Conservation (phyloP, 2,888 invertebrate genomes). For the Hipparchia sbordonii region DNA sequence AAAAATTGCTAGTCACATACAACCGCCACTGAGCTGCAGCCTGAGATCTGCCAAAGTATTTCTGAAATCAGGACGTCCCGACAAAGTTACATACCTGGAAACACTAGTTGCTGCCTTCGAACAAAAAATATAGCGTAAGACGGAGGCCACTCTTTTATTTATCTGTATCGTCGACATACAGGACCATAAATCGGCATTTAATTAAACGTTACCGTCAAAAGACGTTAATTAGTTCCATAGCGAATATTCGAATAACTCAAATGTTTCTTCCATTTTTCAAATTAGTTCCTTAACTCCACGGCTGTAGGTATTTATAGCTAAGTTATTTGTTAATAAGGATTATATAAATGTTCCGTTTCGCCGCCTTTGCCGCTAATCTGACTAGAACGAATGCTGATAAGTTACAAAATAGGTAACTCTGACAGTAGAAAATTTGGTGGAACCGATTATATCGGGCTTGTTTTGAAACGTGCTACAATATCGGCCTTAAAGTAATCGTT, state of each 20-base stretch:
- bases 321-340: conserved; percentile 4
- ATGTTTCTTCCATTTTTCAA: conserved; percentile 22
- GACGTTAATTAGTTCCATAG: conserved; percentile 36
- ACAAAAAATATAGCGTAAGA: conserved; percentile 77
- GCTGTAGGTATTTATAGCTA: conserved; percentile 17
- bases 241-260: conserved; percentile 30
- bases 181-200: conserved; percentile 61
- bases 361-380: conserved; percentile 30
- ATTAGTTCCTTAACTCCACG: conserved; percentile 3
- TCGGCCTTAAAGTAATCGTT: no score
- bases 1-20: no score
- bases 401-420: conserved; percentile 17
- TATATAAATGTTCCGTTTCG: conserved; percentile 26
- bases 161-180: conserved; percentile 54
- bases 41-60: neutral
- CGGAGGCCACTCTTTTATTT: conserved; percentile 69
- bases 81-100: conserved; percentile 14
- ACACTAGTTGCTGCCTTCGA: conserved; percentile 44
- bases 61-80: conserved; percentile 20
- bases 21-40: neutral
- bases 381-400: conserved; percentile 35
- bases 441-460: neutral
- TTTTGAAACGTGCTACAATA: no score
- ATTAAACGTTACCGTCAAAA: conserved; percentile 48
- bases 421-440: conserved; percentile 4